These are phyloP conservation scores for Pyrgus malvae DNA, from an alignment of 2,888 invertebrate genomes.

Conservation along the genomic window DNA sequence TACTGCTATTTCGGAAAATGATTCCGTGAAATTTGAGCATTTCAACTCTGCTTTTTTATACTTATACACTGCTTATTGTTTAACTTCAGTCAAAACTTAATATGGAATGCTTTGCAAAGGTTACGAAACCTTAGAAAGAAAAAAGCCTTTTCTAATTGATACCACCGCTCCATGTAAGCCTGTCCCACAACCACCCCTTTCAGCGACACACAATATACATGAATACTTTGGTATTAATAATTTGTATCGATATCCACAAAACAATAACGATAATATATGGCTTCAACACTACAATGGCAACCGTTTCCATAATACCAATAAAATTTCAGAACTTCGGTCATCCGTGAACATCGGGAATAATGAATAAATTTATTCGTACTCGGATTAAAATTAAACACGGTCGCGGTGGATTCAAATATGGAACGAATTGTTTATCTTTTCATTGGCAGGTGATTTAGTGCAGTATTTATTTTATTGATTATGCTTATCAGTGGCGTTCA, in stretches of 20 bases:
- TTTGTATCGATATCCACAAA: not conserved
- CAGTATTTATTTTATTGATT: constrained; percentile 27
- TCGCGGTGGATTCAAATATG: constrained; percentile 16
- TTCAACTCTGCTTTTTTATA: too few species aligned
- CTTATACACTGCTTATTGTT: too few species aligned
- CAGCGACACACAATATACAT: too few species aligned
- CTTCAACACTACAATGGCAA: not conserved
- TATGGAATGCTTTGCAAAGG: too few species aligned
- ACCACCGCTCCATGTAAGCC: too few species aligned
- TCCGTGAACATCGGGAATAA: constrained; percentile 8
- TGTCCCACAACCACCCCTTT: too few species aligned
- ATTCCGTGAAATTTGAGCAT: too few species aligned
- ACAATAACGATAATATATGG: not conserved
- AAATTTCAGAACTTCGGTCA: constrained; percentile 1
- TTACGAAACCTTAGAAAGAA: too few species aligned
- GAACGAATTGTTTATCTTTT: constrained; percentile 26
- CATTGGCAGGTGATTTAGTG: constrained; percentile 25
- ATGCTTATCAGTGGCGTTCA: constrained; percentile 18
- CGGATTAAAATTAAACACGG: constrained; percentile 21
- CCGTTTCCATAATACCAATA: not conserved
- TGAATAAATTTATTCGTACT: constrained; percentile 16
- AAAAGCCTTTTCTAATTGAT: too few species aligned
- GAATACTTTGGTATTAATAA: too few species aligned
- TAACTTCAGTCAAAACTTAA: too few species aligned
- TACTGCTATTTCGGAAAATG: too few species aligned